These are phyloP conservation scores for Drosophila prolongata DNA, from an alignment of 2,888 invertebrate genomes.

Conservation along the genomic window DNA sequence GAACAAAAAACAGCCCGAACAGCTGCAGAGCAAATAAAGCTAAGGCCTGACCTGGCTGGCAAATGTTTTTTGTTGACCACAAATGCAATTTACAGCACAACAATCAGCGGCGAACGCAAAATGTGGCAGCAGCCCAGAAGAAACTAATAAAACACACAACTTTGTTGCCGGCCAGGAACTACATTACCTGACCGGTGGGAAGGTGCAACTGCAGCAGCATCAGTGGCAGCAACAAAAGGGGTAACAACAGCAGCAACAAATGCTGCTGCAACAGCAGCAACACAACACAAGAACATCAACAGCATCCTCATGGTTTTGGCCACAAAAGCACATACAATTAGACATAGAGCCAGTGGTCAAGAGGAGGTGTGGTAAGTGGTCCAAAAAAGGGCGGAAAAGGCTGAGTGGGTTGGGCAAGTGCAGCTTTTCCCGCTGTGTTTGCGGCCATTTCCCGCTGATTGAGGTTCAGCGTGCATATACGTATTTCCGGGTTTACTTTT, in stretches of 20 bases:
- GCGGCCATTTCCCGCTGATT: conserved; percentile 60
- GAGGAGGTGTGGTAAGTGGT: conserved; percentile 22
- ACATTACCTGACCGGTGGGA: conserved; percentile 53
- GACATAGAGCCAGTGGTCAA: conserved; percentile 29
- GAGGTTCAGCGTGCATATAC: conserved; percentile 47
- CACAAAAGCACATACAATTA: conserved; percentile 45
- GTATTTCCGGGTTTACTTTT: conserved; percentile 60
- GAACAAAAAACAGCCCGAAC: conserved; percentile 16
- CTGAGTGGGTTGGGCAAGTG: not conserved
- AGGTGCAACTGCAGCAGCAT: conserved; percentile 7
- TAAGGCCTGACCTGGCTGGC: conserved; percentile 9
- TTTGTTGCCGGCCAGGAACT: conserved; percentile 41
- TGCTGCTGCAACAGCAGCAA: not conserved
- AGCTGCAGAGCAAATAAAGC: conserved; percentile 3
- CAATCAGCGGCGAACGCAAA: conserved; percentile 70
- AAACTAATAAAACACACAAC: conserved; percentile 65
- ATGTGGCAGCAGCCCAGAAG: conserved; percentile 28
- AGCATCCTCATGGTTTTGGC: conserved; percentile 52
- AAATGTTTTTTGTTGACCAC: conserved; percentile 62
- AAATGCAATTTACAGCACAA: conserved; percentile 80
- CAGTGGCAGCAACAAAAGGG: conserved; percentile 5
- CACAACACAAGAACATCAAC: conserved; percentile 20
- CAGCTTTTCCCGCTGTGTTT: conserved; percentile 24
- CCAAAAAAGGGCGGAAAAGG: conserved; percentile 11
- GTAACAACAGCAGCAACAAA: not conserved